Percentiles rank a stretch among this genome's conserved stretches.
These are phyloP conservation scores for Motacilla alba DNA, from an alignment of 2,113 vertebrate species.

Conservation along the genomic window DNA sequence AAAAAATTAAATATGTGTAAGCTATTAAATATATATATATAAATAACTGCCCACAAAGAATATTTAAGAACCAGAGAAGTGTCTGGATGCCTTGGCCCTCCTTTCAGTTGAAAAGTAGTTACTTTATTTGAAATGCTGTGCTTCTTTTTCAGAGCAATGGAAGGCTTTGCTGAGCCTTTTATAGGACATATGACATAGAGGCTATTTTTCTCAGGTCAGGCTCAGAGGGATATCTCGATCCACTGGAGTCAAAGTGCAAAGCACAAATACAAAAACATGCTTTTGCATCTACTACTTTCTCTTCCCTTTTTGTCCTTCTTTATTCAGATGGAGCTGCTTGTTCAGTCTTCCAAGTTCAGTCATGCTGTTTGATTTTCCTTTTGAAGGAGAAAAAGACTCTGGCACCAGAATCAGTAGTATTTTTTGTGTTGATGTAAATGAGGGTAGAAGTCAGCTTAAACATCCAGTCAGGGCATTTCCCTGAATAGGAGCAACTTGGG, in stretches of 20 bases:
- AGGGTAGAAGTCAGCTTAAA: neutral
- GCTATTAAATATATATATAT: neutral
- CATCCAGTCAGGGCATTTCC: neutral
- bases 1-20: neutral
- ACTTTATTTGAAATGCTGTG: neutral
- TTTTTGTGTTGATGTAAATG: constrained; percentile 30
- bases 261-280: neutral
- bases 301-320: neutral
- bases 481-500: neutral
- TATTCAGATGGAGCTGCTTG: neutral
- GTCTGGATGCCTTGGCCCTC: neutral
- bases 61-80: neutral
- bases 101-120: neutral
- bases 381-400: neutral
- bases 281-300: neutral
- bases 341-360: neutral
- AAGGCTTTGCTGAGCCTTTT: neutral
- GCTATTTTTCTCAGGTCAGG: neutral
- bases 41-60: neutral
- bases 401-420: neutral
- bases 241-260: neutral
- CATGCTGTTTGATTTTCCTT: constrained; percentile 5
- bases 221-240: neutral
- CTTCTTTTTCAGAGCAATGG: neutral
- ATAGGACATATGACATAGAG: neutral